phyloP scores from a whole-genome alignment of 2,888 invertebrate genomes.

The Periphyllus acericola region DNA sequence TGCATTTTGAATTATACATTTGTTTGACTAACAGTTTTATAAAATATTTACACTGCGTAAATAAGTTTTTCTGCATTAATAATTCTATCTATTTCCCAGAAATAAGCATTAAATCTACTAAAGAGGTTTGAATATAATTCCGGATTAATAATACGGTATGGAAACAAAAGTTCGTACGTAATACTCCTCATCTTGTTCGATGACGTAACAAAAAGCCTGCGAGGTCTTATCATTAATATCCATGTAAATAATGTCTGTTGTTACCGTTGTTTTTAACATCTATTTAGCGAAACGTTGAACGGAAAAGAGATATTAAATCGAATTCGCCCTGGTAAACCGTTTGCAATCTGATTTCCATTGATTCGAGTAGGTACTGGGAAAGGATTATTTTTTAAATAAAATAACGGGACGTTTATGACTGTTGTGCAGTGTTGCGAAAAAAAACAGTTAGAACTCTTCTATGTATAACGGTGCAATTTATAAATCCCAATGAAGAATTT shows the following conservation, averaged over 20 bases:
- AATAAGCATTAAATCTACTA: constrained; percentile 27
- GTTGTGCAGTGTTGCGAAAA: constrained; percentile 27
- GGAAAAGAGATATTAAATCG: background rate
- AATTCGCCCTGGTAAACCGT: background rate
- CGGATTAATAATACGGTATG: constrained; percentile 5
- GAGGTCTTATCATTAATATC: background rate
- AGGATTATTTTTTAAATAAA: constrained; percentile 26
- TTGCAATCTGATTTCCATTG: background rate
- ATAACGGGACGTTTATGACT: constrained; percentile 37
- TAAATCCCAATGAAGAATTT: constrained; percentile 48
- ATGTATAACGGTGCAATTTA: constrained; percentile 25
- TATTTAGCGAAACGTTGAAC: background rate
- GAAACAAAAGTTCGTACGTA: background rate
- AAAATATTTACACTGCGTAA: constrained; percentile 9
- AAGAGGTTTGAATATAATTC: constrained; percentile 16
- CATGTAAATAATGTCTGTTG: background rate
- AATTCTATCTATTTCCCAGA: constrained; percentile 23
- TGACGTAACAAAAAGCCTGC: background rate
- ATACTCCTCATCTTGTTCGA: background rate
- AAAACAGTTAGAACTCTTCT: constrained; percentile 8
- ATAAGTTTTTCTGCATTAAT: constrained; percentile 33
- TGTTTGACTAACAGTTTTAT: background rate
- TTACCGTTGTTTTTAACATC: background rate
- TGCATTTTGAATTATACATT: constrained; percentile 7
- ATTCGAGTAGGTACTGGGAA: background rate